Evolutionary conservation across 2,888 invertebrate genomes (phyloP).

Genomic region (Notodonta ziczac): DNA sequence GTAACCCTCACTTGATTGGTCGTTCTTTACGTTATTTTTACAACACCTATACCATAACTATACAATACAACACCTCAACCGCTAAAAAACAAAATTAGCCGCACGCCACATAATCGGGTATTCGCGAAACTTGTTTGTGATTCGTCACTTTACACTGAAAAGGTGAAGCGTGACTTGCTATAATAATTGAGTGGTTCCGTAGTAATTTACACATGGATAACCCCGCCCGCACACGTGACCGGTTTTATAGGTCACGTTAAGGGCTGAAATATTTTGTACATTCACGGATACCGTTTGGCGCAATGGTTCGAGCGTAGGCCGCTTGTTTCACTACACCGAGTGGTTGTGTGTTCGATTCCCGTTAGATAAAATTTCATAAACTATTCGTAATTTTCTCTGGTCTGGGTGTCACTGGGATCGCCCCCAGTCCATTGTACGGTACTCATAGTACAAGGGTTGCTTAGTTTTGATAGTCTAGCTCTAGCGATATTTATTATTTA

Average conservation of each 20-base stretch:
- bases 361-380: too few relatives aligned
- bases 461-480: too few relatives aligned
- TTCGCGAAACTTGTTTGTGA: conserved; percentile 32
- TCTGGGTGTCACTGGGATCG: too few relatives aligned
- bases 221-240: background rate
- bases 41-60: too few relatives aligned
- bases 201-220: conserved; percentile 3
- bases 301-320: too few relatives aligned
- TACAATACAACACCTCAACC: conserved; percentile 11
- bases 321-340: too few relatives aligned
- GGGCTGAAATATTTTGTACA: background rate
- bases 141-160: conserved; percentile 31
- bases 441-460: too few relatives aligned
- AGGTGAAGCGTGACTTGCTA: conserved; percentile 5
- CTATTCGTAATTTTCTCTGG: too few relatives aligned
- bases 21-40: background rate
- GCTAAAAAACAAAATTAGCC: conserved; percentile 30
- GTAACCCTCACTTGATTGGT: background rate
- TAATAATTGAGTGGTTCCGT: conserved; percentile 18
- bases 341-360: too few relatives aligned
- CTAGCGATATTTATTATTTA: too few relatives aligned
- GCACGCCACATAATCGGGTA: conserved; percentile 32
- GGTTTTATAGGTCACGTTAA: background rate
- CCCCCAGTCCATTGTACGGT: too few relatives aligned
- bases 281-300: too few relatives aligned